These are phyloP conservation scores for Harpegnathos saltator DNA, from an alignment of 1,140 invertebrate genomes.

Conservation along the genomic window DNA sequence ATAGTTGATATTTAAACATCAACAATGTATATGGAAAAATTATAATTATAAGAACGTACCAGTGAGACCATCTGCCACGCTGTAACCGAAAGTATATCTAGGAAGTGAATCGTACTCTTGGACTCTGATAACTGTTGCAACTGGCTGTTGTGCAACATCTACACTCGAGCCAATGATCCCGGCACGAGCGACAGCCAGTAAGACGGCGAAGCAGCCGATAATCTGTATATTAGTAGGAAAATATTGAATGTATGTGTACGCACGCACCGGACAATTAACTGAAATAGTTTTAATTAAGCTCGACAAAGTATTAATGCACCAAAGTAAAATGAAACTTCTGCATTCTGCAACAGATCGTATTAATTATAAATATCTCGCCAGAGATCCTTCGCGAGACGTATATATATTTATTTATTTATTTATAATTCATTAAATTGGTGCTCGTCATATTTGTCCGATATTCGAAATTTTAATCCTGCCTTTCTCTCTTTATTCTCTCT, in stretches of 20 bases:
- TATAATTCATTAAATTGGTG: too few species aligned
- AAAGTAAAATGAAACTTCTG: too few species aligned
- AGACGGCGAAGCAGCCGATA: conserved; percentile 51
- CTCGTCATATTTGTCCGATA: too few species aligned
- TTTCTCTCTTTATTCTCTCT: too few species aligned
- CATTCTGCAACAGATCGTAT: too few species aligned
- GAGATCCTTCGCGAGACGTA: too few species aligned
- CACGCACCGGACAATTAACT: background rate
- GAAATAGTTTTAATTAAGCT: background rate
- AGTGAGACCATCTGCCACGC: conserved; percentile 89
- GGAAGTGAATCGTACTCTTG: conserved; percentile 90
- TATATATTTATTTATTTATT: too few species aligned
- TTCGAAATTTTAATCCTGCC: too few species aligned
- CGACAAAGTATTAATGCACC: too few species aligned
- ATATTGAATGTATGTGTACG: conserved; percentile 15
- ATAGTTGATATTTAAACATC: conserved; percentile 15
- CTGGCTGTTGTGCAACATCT: conserved; percentile 72
- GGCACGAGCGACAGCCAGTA: conserved; percentile 77
- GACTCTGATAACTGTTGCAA: conserved; percentile 79
- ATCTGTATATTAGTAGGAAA: conserved; percentile 37
- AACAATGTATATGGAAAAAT: conserved; percentile 40
- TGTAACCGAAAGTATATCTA: conserved; percentile 91
- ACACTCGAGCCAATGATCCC: conserved; percentile 72
- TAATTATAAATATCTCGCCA: too few species aligned
- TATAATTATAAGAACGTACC: conserved; percentile 80